Conservation (phyloP, 2,797 vertebrate genomes). For the Crypturellus tataupa region DNA sequence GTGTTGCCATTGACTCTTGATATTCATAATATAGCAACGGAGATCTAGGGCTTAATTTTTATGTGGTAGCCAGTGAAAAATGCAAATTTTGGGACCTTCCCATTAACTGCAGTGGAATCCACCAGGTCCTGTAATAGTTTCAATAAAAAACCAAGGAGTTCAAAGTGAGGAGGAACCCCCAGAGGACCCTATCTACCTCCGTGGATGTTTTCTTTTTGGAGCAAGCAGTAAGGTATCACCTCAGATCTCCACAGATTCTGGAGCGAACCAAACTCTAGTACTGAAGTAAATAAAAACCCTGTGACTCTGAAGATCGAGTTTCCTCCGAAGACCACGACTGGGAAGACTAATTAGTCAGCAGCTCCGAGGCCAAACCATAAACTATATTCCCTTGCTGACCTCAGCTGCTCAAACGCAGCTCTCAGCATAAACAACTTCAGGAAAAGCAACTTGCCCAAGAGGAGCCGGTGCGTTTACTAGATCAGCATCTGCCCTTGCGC, state of each 20-base stretch:
- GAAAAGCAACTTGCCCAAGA: slow-evolving; percentile 57
- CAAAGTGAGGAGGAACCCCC: neutral
- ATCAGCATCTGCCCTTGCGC: slow-evolving; percentile 48
- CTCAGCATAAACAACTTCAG: slow-evolving; percentile 55
- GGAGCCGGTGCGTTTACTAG: neutral
- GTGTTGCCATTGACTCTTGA: neutral
- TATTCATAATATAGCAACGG: neutral
- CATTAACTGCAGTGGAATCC: neutral
- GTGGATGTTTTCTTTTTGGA: neutral
- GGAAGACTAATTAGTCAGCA: slow-evolving; percentile 29
- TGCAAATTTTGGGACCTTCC: neutral
- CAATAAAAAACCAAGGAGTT: neutral
- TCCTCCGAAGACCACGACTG: neutral
- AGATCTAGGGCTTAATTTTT: neutral
- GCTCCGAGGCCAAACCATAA: slow-evolving; percentile 7
- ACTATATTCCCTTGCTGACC: slow-evolving; percentile 36
- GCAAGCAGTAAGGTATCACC: neutral
- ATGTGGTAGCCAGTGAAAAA: neutral
- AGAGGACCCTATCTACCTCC: neutral
- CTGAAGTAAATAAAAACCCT: neutral
- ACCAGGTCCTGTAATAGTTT: neutral
- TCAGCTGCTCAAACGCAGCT: slow-evolving; percentile 45
- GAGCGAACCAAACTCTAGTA: neutral
- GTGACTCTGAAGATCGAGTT: neutral
- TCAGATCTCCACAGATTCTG: neutral